A percentile compares a stretch with the other conserved stretches of the same genome.
Evolutionary conservation across 37 sponge, comb jelly and placozoan genomes (phyloP).

Genomic region (Theonella swinhoei): DNA sequence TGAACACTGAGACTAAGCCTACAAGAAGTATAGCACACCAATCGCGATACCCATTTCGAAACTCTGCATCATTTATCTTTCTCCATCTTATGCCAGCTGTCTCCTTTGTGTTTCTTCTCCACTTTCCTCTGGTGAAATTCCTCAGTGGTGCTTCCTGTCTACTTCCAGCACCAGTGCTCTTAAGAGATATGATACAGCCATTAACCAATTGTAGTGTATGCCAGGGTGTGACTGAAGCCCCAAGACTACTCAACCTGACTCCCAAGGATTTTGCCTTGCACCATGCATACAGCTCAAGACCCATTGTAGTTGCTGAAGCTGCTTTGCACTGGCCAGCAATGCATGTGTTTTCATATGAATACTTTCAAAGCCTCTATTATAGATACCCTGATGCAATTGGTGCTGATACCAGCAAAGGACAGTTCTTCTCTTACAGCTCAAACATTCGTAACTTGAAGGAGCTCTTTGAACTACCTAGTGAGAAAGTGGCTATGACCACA

Average conservation of each 20-base stretch:
- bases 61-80: too few species aligned
- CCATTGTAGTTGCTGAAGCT: slow-evolving; percentile 75
- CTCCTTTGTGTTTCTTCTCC: background rate
- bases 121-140: background rate
- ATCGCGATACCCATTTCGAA: too few species aligned
- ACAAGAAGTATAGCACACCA: too few species aligned
- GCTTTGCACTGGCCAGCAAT: slow-evolving; percentile 65
- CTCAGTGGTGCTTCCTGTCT: background rate
- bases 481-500: slow-evolving; percentile 29
- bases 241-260: slow-evolving; percentile 30
- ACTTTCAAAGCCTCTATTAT: slow-evolving; percentile 71
- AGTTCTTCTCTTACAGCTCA: slow-evolving; percentile 85
- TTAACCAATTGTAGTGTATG: slow-evolving; percentile 39
- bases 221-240: slow-evolving; percentile 35
- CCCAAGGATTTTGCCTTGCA: slow-evolving; percentile 55
- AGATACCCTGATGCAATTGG: slow-evolving; percentile 49
- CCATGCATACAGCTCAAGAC: slow-evolving; percentile 49
- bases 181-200: slow-evolving; percentile 4
- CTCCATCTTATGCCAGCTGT: background rate
- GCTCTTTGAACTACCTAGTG: slow-evolving; percentile 61
- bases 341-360: slow-evolving; percentile 63
- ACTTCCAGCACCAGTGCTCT: background rate
- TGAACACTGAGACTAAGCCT: too few species aligned
- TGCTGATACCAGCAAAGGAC: slow-evolving; percentile 37
- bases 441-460: slow-evolving; percentile 59